Evolutionary conservation across 2,797 vertebrate genomes (phyloP), one percentile per base, ranked within the genome.

Genomic region (Thaleichthys pacificus): DNA sequence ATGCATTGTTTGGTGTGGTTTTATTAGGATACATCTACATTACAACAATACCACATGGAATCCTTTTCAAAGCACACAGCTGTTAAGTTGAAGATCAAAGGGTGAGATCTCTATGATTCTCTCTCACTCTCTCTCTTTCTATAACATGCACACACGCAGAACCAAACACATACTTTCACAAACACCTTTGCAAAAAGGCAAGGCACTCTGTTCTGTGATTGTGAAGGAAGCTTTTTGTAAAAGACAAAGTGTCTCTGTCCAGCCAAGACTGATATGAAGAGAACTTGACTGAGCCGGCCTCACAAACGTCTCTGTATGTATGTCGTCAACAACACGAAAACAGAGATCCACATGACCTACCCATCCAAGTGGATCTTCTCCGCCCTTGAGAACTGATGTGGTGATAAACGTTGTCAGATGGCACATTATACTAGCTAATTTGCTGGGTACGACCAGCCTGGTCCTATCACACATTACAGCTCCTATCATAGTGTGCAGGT

Each of bases 371-470:
- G 47, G 73, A 80, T 76, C 70, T 67, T 73, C 69, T 74, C 15
- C 15, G 70, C 68, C 77, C 67, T 64, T 63, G 69, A 75, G 69
- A 80, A 69, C 56, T 68, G 77, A 80, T 79, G 78, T 78, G 64
- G 69, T 71, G 81, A 77, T 87, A 87, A 88, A 87, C 49, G 62
- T 77, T 78, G 75, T 75, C 85, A 88, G 81, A 76, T 87, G 86
- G 73, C 66, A 71, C 68, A 63, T 86, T 70, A 70, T 69, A 47
- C 42, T 47, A 76, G 75, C 68, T 88, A 71, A 82, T 86, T 82
- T 85, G 73, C 72, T 82, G 63, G 65, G 69, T 60, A 62, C 72
- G 71, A 73, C 77, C 70, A 83, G 77, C 71, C 72, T 3, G 3
- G 11, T 47, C 12, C 62, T 61, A 22, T 54, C n/a, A 0, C 0